A percentile compares a stretch with the other conserved stretches of the same genome.
Conservation (phyloP, 2,888 invertebrate species). For the Neoascia interrupta region DNA sequence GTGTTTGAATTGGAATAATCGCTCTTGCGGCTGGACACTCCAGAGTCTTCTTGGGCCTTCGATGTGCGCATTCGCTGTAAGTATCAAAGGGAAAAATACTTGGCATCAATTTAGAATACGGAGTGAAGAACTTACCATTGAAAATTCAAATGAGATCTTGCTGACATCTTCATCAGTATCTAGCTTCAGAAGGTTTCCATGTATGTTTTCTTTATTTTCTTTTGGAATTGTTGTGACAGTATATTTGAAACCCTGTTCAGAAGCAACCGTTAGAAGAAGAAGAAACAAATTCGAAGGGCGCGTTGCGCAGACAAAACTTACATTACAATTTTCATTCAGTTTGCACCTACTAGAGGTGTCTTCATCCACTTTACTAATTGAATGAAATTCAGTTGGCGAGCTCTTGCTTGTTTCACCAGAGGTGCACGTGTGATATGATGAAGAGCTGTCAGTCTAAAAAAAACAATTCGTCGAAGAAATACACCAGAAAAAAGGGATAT, state of each 20-base stretch:
- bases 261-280: too few species aligned
- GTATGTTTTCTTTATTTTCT: constrained; percentile 77
- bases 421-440: constrained; percentile 79
- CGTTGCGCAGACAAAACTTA: constrained; percentile 69
- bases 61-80: constrained; percentile 73
- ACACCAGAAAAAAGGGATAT: background rate
- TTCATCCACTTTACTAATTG: constrained; percentile 69
- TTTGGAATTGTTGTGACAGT: constrained; percentile 25
- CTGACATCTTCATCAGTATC: constrained; percentile 75
- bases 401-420: constrained; percentile 76
- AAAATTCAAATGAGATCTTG: constrained; percentile 76
- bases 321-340: constrained; percentile 72
- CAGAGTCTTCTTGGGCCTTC: constrained; percentile 78
- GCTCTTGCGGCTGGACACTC: constrained; percentile 81
- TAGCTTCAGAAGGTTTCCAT: constrained; percentile 74
- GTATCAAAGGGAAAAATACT: background rate
- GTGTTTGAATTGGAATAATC: constrained; percentile 80
- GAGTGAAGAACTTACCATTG: constrained; percentile 74
- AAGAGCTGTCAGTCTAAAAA: constrained; percentile 74
- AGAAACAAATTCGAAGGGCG: background rate
- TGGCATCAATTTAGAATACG: background rate
- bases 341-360: constrained; percentile 67
- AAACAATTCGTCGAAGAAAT: background rate
- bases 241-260: too few species aligned
- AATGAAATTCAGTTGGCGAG: constrained; percentile 72